Base-by-base conservation (phyloP, 2,797 vertebrate species). In the Sebastiscus tertius region DNA sequence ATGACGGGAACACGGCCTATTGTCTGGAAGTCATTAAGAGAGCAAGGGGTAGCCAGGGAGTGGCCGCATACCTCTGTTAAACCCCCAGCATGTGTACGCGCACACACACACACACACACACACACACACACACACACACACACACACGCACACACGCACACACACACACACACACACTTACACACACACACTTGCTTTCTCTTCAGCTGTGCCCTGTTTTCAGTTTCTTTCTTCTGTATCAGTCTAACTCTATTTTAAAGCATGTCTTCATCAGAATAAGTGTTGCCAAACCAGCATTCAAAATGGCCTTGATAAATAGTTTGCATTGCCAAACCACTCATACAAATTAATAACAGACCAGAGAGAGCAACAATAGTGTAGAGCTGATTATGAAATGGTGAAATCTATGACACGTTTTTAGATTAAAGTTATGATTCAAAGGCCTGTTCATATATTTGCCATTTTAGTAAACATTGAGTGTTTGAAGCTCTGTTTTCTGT, bases 21-120 rank as follows among this genome's bases (percentile, higher is more conserved):
- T 95, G 94, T 95, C 95, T 96, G 95, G 95, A 95, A 95, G 93
- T 96, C 93, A 96, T 96, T 96, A 95, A 92, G 88, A 87, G 89
- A 94, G 82, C 91, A 90, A 89, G 87, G 92, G 93, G 93, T 89
- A 94, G 93, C 88, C 90, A 89, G 92, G 95, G 94, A 95, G 95
- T 88, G 92, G 92, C 81, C 31, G 56, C 92, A 96, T 95, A 94
- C 93, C 91, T 94, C 89, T 86, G 89, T 82, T 91, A 89, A 89
- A 90, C 89, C 93, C 92, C 90, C 83, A 83, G 81, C 80, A 90
- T 76, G 82, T 34, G 56, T 26, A 72, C 62, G 4, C 76, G 52
- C 81, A 73, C 71, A 69, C 81, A 76, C 60, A 69, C 79, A 71
- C 75, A 61, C 63, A 71, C 66, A 11, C 76, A 42, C 81, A 79